These are phyloP conservation scores for Asobara japonica DNA, from an alignment of 1,140 invertebrate species.

Conservation along the genomic window DNA sequence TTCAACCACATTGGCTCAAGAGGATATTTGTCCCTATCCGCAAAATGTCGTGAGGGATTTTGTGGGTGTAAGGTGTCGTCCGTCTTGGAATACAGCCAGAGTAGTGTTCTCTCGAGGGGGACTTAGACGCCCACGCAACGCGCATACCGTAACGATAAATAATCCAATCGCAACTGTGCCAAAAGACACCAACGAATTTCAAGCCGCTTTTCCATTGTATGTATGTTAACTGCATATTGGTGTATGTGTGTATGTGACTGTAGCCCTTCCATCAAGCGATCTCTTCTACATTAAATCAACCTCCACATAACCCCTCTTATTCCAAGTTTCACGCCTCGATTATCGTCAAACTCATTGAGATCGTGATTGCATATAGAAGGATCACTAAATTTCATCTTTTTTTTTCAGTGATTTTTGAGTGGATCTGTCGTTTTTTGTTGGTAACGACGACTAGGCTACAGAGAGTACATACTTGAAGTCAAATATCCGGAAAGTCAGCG, in stretches of 20 bases:
- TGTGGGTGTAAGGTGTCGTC: slow-evolving; percentile 62
- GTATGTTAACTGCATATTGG: background rate
- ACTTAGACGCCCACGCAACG: slow-evolving; percentile 56
- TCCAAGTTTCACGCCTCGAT: slow-evolving; percentile 32
- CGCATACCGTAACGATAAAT: slow-evolving; percentile 65
- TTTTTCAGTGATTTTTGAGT: background rate
- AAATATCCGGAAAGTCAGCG: too few species aligned
- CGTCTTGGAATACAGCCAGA: slow-evolving; percentile 57
- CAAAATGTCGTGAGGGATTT: slow-evolving; percentile 49
- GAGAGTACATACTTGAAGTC: too few species aligned
- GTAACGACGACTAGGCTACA: too few species aligned
- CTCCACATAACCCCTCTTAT: background rate
- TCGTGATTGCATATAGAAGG: slow-evolving; percentile 11
- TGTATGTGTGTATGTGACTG: background rate
- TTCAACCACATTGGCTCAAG: background rate
- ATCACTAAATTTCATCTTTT: background rate
- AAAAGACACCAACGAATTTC: slow-evolving; percentile 41
- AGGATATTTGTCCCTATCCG: slow-evolving; percentile 40
- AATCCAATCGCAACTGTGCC: slow-evolving; percentile 55
- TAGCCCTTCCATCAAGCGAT: slow-evolving; percentile 8
- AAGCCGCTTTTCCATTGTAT: slow-evolving; percentile 5
- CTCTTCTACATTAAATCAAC: slow-evolving; percentile 11
- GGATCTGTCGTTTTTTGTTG: too few species aligned
- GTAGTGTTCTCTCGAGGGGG: slow-evolving; percentile 15
- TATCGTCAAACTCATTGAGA: slow-evolving; percentile 18